Percentiles rank a stretch among this genome's conserved stretches.
Evolutionary conservation across 2,797 vertebrate species (phyloP).

Genomic region (Bovichtus variegatus): DNA sequence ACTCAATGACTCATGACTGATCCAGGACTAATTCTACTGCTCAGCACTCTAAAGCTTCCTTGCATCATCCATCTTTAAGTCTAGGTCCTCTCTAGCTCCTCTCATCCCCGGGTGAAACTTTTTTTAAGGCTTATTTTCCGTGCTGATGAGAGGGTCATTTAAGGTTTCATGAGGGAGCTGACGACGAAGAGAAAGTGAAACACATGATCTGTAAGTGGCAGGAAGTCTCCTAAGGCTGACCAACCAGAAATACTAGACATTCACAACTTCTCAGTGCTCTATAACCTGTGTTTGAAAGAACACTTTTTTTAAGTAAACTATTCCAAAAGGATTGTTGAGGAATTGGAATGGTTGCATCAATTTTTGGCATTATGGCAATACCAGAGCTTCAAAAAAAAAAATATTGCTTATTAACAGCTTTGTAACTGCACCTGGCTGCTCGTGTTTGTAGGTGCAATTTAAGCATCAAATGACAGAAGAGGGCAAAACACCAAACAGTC

Average conservation of each 20-base stretch:
- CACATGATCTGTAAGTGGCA: not conserved
- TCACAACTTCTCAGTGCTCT: not conserved
- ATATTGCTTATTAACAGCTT: not conserved
- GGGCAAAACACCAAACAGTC: not conserved
- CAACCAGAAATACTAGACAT: not conserved
- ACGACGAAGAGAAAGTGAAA: not conserved
- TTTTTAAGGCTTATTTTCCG: not conserved
- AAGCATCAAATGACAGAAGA: not conserved
- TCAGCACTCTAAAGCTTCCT: conserved; percentile 5
- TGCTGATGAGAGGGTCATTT: not conserved
- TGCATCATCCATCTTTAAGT: conserved; percentile 25
- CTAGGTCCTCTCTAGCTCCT: conserved; percentile 1
- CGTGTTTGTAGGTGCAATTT: not conserved
- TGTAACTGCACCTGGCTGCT: not conserved
- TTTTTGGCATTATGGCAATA: not conserved
- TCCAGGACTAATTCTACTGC: conserved; percentile 20
- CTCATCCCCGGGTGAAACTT: not conserved
- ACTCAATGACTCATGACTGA: conserved; percentile 37
- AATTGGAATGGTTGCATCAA: not conserved
- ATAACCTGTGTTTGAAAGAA: not conserved
- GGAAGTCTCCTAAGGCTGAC: not conserved
- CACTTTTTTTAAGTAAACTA: not conserved
- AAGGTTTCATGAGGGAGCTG: not conserved
- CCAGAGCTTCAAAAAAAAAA: not conserved
- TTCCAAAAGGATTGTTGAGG: not conserved